Conservation (phyloP, 2,888 invertebrate genomes). For the Homarus gammarus region DNA sequence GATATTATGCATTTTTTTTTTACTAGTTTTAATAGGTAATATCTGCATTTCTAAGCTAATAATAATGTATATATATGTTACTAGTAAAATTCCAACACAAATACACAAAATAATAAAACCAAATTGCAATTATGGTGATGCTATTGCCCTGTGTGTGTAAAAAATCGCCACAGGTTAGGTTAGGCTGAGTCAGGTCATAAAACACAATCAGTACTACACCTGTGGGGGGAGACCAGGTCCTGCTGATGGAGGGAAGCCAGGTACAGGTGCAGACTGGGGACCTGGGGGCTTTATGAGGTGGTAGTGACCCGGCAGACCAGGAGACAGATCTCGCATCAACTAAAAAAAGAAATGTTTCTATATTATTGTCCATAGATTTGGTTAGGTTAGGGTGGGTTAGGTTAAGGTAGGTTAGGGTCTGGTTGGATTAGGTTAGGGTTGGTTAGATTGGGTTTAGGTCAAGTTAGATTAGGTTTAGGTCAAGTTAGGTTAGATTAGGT, state of each 20-base stretch:
- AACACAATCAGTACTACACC: background rate
- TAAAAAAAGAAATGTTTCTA: background rate
- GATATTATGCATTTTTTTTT: too few species aligned
- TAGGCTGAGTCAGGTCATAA: background rate
- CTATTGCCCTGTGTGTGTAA: background rate
- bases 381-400: background rate
- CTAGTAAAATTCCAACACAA: too few species aligned
- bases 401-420: background rate
- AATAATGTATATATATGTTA: too few species aligned
- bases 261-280: conserved; percentile 38
- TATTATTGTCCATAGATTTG: background rate
- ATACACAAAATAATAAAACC: background rate
- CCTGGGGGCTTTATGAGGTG: conserved; percentile 7
- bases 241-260: conserved; percentile 52
- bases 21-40: too few species aligned
- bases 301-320: conserved; percentile 34
- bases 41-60: too few species aligned
- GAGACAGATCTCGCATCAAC: conserved; percentile 70
- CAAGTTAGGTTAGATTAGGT: too few species aligned
- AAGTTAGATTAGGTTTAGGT: too few species aligned
- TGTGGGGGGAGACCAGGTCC: conserved; percentile 60
- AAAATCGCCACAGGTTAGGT: background rate
- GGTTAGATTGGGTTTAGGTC: background rate
- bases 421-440: too few species aligned
- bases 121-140: background rate